Conservation (phyloP, 1,140 invertebrate genomes). For the Platyscapa corneri region DNA sequence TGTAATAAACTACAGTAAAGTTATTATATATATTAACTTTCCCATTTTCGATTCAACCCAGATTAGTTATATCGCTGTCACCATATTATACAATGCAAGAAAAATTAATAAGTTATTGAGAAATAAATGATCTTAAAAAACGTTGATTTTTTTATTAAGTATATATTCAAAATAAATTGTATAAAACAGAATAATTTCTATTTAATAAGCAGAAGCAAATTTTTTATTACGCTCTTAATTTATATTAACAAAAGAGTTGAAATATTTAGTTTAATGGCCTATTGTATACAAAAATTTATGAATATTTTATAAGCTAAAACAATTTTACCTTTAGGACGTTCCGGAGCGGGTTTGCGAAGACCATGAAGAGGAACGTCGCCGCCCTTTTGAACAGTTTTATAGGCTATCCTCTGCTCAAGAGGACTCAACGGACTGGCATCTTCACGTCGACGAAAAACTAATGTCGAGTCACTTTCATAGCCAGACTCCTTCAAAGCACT, state of each 20-base stretch:
- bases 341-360: slow-evolving; percentile 89
- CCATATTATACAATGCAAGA: slow-evolving; percentile 44
- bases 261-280: slow-evolving; percentile 2
- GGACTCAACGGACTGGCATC: slow-evolving; percentile 82
- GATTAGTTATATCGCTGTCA: slow-evolving; percentile 36
- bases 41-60: slow-evolving; percentile 16
- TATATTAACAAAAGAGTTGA: slow-evolving; percentile 20
- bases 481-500: slow-evolving; percentile 91
- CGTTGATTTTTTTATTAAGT: neutral
- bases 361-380: slow-evolving; percentile 93
- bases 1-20: neutral
- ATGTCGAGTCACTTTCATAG: slow-evolving; percentile 92
- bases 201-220: neutral
- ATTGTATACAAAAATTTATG: neutral
- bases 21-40: slow-evolving; percentile 3
- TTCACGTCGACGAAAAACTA: slow-evolving; percentile 85
- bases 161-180: slow-evolving; percentile 6
- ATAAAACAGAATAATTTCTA: neutral
- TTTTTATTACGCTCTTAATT: neutral
- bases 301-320: neutral
- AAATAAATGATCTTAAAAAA: slow-evolving; percentile 10
- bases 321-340: slow-evolving; percentile 85
- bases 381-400: slow-evolving; percentile 90
- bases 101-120: slow-evolving; percentile 32
- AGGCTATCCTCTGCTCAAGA: slow-evolving; percentile 85